Evolutionary conservation across 2,888 invertebrate species (phyloP).

Genomic region (Drosophila picticornis): DNA sequence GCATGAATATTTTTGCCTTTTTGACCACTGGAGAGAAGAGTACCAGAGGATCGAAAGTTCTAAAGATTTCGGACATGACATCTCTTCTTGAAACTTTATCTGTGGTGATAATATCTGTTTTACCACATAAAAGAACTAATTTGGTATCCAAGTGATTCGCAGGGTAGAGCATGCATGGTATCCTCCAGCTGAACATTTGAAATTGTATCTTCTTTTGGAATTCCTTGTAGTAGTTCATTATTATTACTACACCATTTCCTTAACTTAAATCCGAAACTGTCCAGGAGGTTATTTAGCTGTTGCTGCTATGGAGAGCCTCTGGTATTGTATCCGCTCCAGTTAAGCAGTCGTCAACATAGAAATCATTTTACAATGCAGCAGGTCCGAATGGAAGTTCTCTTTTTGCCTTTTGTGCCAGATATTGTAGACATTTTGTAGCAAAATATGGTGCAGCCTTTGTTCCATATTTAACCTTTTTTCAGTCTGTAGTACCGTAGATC

Average conservation of each 20-base stretch:
- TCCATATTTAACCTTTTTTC: too few relatives aligned
- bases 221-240: not conserved
- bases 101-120: not conserved
- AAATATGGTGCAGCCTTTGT: too few relatives aligned
- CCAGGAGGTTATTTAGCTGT: not conserved
- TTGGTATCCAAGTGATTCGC: not conserved
- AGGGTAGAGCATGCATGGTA: not conserved
- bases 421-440: too few relatives aligned
- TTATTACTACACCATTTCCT: not conserved
- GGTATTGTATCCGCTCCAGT: not conserved
- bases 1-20: not conserved
- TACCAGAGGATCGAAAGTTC: not conserved
- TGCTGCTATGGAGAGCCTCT: not conserved
- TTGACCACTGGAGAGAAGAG: not conserved
- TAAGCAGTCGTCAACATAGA: not conserved
- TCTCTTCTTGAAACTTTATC: not conserved
- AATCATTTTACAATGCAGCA: not conserved
- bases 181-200: not conserved
- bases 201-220: not conserved
- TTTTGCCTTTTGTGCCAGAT: too few relatives aligned
- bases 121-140: not conserved
- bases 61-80: not conserved
- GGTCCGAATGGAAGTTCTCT: not conserved
- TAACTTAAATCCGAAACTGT: not conserved
- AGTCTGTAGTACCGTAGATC: not conserved